A percentile compares a stretch with the other conserved stretches of the same genome.
Evolutionary conservation across 2,888 invertebrate genomes (phyloP).

Genomic region (Blastobasis lacticolella): DNA sequence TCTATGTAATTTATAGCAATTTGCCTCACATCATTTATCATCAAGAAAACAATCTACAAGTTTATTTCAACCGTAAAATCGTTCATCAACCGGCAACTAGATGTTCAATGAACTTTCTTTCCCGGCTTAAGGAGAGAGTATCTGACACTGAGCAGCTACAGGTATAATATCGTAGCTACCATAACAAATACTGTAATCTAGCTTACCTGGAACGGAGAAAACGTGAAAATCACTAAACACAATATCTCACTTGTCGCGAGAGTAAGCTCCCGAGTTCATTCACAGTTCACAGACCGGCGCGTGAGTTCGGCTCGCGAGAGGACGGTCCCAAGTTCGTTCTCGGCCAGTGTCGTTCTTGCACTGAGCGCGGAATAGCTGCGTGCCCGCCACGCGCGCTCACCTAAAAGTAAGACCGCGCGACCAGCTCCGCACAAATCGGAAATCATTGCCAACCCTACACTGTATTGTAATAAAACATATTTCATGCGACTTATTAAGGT

Average conservation of each 20-base stretch:
- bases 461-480: constrained; percentile 35
- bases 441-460: constrained; percentile 45
- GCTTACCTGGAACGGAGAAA: constrained; percentile 30
- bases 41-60: constrained; percentile 7
- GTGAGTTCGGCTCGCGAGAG: constrained; percentile 25
- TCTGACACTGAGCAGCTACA: not conserved
- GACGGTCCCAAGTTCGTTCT: constrained; percentile 62
- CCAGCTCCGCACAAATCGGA: constrained; percentile 36
- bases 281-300: constrained; percentile 47
- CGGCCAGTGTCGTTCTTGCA: constrained; percentile 61
- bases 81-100: constrained; percentile 27
- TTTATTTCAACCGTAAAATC: constrained; percentile 11
- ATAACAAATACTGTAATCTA: constrained; percentile 10
- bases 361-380: constrained; percentile 65
- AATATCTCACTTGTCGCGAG: constrained; percentile 30
- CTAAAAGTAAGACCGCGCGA: constrained; percentile 54
- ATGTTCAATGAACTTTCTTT: constrained; percentile 40
- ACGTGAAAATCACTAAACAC: constrained; percentile 47
- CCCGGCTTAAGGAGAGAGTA: constrained; percentile 31
- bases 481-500: constrained; percentile 48
- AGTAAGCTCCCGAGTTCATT: constrained; percentile 41
- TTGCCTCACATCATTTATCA: constrained; percentile 10
- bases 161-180: not conserved
- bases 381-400: constrained; percentile 57
- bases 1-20: not conserved